Percentiles rank a stretch among this genome's conserved stretches.
These are phyloP conservation scores for Caenorhabditis sp. DNA, from an alignment of 2,888 invertebrate genomes.

Conservation along the genomic window DNA sequence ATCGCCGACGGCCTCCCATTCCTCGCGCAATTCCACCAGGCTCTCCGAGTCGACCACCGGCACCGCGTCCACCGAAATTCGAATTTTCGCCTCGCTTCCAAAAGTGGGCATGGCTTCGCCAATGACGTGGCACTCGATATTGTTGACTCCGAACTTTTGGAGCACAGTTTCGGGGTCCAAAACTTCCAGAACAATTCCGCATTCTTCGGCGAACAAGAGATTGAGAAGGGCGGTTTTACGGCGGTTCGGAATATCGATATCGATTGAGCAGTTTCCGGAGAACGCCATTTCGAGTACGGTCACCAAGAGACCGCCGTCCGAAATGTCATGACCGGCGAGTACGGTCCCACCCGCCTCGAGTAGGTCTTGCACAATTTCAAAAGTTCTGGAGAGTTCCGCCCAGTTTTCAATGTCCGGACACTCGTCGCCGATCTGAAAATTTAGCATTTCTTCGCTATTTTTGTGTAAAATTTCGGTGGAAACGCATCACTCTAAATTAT, in stretches of 20 bases:
- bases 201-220: conserved; percentile 80
- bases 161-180: conserved; percentile 66
- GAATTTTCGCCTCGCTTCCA: conserved; percentile 80
- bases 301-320: conserved; percentile 94
- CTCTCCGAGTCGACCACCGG: conserved; percentile 84
- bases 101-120: conserved; percentile 71
- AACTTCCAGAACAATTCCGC: conserved; percentile 80
- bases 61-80: conserved; percentile 83
- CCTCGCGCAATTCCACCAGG: conserved; percentile 85
- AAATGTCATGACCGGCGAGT: conserved; percentile 89
- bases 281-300: conserved; percentile 96
- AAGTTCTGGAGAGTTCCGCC: conserved; percentile 85
- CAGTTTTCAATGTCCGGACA: conserved; percentile 88
- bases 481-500: too few species aligned
- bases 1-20: conserved; percentile 97
- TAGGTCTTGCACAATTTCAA: conserved; percentile 89
- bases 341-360: conserved; percentile 7
- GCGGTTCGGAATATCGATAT: conserved; percentile 43
- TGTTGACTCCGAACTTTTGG: conserved; percentile 15
- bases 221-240: not conserved
- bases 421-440: conserved; percentile 84
- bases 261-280: conserved; percentile 84
- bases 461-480: too few species aligned
- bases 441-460: too few species aligned
- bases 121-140: conserved; percentile 64